Conservation (phyloP, 2,113 vertebrate genomes). For the Collichthys lucidus region DNA sequence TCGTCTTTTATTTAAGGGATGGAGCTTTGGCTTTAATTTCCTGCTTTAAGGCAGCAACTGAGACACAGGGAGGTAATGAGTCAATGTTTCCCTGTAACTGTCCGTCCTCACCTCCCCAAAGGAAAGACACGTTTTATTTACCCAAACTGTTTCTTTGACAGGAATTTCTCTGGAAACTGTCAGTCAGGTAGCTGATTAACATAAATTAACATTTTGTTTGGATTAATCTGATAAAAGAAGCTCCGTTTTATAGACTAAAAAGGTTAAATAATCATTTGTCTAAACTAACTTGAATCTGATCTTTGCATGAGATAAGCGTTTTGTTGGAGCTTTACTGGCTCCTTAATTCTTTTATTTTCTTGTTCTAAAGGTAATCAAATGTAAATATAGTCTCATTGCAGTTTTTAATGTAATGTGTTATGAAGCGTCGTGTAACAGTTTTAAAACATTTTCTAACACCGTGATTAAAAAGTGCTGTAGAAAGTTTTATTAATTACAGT, state of each 20-base stretch:
- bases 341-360: neutral
- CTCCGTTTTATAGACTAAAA: neutral
- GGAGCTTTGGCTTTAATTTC: neutral
- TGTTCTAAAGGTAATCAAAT: neutral
- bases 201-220: too few relatives aligned
- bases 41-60: neutral
- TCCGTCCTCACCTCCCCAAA: neutral
- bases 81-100: neutral
- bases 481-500: conserved; percentile 62
- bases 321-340: neutral
- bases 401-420: neutral
- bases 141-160: too few relatives aligned
- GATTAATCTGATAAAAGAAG: too few relatives aligned
- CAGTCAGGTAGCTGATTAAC: too few relatives aligned
- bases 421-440: neutral
- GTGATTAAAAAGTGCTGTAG: conserved; percentile 43
- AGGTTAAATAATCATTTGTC: neutral
- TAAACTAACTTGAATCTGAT: neutral
- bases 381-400: neutral
- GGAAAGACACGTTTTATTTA: neutral
- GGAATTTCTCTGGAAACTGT: neutral
- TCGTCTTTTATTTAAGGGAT: neutral
- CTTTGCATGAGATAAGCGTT: neutral
- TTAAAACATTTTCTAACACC: conserved; percentile 24
- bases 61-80: neutral